Evolutionary conservation across 2,888 invertebrate genomes (phyloP).

Genomic region (Acholoe squamosa): DNA sequence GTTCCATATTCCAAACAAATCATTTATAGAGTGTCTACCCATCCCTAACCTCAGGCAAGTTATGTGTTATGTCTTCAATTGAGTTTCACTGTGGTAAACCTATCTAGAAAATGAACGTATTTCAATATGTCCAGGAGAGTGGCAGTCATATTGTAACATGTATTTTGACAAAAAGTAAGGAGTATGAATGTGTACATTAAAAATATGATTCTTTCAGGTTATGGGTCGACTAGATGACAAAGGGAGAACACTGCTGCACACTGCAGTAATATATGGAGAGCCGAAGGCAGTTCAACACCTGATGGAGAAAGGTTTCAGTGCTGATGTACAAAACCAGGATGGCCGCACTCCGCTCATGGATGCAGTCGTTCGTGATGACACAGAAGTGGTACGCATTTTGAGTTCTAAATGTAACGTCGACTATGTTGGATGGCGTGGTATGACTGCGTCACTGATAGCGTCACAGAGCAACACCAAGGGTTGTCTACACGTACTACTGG

Average conservation of each 20-base stretch:
- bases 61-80: too few relatives aligned
- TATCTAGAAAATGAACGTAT: too few relatives aligned
- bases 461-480: not conserved
- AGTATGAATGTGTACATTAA: too few relatives aligned
- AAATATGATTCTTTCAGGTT: too few relatives aligned
- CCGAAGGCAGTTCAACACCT: not conserved
- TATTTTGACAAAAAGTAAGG: too few relatives aligned
- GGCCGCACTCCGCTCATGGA: slow-evolving; percentile 38
- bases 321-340: not conserved
- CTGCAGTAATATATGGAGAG: not conserved
- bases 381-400: not conserved
- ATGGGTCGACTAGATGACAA: not conserved
- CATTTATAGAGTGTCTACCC: too few relatives aligned
- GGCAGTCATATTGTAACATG: too few relatives aligned
- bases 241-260: slow-evolving; percentile 26
- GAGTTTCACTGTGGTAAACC: too few relatives aligned
- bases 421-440: not conserved
- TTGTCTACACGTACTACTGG: not conserved
- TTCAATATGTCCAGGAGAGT: too few relatives aligned
- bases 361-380: not conserved
- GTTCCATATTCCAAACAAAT: too few relatives aligned
- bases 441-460: slow-evolving; percentile 19
- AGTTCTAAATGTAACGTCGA: slow-evolving; percentile 4
- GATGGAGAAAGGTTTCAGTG: slow-evolving; percentile 4
- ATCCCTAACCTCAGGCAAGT: too few relatives aligned